Evolutionary conservation across 1,140 invertebrate genomes (phyloP).

Genomic region (Tyrophagus putrescentiae): DNA sequence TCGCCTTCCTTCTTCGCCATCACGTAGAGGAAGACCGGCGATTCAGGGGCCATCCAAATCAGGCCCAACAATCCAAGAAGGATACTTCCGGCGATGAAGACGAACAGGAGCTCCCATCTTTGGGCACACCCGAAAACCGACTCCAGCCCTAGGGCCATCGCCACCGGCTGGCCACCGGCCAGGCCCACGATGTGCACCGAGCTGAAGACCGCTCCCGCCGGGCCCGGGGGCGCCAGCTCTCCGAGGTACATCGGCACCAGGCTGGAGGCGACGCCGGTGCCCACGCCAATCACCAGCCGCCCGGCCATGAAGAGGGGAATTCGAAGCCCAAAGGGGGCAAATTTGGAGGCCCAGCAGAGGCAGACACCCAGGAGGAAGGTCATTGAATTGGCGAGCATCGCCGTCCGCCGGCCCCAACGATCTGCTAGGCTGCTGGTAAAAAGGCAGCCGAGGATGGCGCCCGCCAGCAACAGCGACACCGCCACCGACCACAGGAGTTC

Average conservation of each 20-base stretch:
- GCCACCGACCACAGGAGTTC: constrained; percentile 57
- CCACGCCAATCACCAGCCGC: constrained; percentile 51
- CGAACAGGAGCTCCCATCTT: constrained; percentile 53
- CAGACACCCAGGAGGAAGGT: no score
- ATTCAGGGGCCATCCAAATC: constrained; percentile 56
- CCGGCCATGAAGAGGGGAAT: constrained; percentile 57
- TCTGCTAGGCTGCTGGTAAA: constrained; percentile 51
- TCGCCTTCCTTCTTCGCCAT: constrained; percentile 45
- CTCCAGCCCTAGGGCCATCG: constrained; percentile 55
- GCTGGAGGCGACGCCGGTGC: constrained; percentile 53
- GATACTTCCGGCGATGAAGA: constrained; percentile 38
- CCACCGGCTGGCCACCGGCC: constrained; percentile 59
- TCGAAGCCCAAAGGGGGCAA: no score
- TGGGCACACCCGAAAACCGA: constrained; percentile 44
- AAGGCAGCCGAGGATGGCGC: constrained; percentile 55
- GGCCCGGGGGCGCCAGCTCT: constrained; percentile 55
- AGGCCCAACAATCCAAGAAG: constrained; percentile 34
- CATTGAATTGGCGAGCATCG: no score
- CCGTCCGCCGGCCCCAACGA: constrained; percentile 55
- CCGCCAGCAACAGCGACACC: constrained; percentile 62
- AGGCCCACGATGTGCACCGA: constrained; percentile 67
- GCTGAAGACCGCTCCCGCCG: constrained; percentile 52
- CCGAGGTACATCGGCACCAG: constrained; percentile 69
- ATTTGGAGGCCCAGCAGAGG: no score
- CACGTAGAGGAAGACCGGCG: constrained; percentile 63